phyloP scores from a whole-genome alignment of 2,113 vertebrate genomes.

The Dicrurus megarhynchus region DNA sequence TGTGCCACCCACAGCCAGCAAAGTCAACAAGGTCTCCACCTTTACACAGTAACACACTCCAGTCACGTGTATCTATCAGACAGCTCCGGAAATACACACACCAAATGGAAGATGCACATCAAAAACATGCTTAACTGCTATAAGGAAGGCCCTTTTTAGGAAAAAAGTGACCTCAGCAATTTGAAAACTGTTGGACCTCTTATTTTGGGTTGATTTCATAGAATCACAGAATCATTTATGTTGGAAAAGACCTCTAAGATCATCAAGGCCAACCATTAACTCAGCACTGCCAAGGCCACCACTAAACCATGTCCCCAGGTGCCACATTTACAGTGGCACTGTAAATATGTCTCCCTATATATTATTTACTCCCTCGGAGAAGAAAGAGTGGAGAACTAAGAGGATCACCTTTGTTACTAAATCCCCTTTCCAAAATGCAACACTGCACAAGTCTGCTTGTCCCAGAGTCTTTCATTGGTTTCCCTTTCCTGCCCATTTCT shows the following conservation, averaged over 20 bases:
- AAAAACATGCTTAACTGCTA: not conserved
- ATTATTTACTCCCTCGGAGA: not conserved
- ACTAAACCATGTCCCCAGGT: too few relatives aligned
- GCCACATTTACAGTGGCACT: not conserved
- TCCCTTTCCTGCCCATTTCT: not conserved
- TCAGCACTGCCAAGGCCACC: not conserved
- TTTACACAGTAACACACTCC: rapidly evolving
- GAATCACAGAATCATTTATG: not conserved
- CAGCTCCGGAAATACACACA: not conserved
- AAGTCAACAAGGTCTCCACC: not conserved
- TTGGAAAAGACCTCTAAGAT: not conserved
- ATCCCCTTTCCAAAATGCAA: not conserved
- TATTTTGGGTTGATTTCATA: not conserved
- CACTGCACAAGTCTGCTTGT: rapidly evolving
- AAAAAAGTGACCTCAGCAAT: not conserved
- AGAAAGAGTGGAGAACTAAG: not conserved
- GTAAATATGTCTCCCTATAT: not conserved
- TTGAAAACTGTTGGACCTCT: not conserved
- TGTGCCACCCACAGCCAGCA: not conserved
- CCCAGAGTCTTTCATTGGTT: not conserved
- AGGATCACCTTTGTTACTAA: not conserved
- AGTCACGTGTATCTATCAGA: not conserved
- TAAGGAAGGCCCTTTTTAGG: not conserved
- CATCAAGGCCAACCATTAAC: not conserved
- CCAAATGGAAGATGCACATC: rapidly evolving